phyloP scores from a whole-genome alignment of 2,888 invertebrate species.

The Hybos culiciformis region DNA sequence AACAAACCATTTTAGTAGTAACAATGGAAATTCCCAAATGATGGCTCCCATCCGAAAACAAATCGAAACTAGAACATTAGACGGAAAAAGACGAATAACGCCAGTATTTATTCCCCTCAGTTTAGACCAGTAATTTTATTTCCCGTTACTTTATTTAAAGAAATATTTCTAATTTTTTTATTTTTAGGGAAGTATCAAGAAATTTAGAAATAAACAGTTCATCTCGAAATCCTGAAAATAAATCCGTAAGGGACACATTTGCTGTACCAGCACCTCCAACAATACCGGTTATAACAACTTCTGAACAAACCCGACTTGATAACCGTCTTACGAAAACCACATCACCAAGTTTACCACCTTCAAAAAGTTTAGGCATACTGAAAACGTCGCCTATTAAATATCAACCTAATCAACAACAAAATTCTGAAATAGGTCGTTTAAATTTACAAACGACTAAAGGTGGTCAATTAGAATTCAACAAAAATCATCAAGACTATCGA shows the following conservation, averaged over 20 bases:
- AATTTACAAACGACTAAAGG: constrained; percentile 16
- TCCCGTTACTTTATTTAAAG: not conserved
- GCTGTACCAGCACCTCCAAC: constrained; percentile 10
- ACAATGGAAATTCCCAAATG: not conserved
- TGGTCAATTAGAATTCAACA: constrained; percentile 27
- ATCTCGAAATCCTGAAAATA: constrained; percentile 10
- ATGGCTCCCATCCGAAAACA: constrained; percentile 69
- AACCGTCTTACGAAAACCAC: constrained; percentile 23
- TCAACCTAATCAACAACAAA: constrained; percentile 5
- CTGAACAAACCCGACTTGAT: constrained; percentile 25
- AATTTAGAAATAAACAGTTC: constrained; percentile 18
- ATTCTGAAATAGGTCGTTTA: constrained; percentile 16
- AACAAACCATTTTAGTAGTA: not conserved
- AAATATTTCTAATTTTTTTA: not conserved
- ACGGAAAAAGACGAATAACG: constrained; percentile 90
- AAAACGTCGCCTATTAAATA: constrained; percentile 11
- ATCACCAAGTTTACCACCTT: constrained; percentile 15
- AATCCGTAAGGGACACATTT: constrained; percentile 6
- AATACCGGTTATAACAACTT: constrained; percentile 21
- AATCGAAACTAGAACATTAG: constrained; percentile 85
- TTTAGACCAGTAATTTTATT: constrained; percentile 37
- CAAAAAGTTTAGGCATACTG: constrained; percentile 14
- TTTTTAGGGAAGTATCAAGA: constrained; percentile 10
- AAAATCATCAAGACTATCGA: constrained; percentile 35
- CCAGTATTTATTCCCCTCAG: constrained; percentile 81